phyloP scores from a whole-genome alignment of 2,797 vertebrate species.

The Brachyrhaphis roseni region DNA sequence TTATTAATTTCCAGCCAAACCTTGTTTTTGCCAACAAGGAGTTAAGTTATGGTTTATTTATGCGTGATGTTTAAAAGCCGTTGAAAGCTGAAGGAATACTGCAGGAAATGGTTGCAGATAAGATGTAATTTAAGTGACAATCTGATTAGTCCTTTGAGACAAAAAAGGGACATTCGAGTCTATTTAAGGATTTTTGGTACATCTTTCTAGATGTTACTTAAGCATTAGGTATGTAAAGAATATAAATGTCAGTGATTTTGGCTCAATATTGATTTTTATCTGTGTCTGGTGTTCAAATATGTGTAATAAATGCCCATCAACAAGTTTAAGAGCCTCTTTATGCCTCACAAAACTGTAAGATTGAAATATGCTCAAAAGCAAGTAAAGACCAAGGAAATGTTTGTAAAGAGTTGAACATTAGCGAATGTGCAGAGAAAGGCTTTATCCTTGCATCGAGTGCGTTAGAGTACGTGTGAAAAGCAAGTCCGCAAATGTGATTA shows the following conservation, averaged over 20 bases:
- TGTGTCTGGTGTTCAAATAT: not conserved
- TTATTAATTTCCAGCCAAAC: not conserved
- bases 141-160: not conserved
- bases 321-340: not conserved
- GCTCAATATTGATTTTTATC: not conserved
- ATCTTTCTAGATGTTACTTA: not conserved
- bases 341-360: not conserved
- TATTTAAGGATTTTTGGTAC: not conserved
- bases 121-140: not conserved
- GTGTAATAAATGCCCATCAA: not conserved
- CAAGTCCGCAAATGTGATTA: conserved; percentile 47
- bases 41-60: not conserved
- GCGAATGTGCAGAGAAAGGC: conserved; percentile 34
- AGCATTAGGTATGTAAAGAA: not conserved
- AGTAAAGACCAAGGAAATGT: not conserved
- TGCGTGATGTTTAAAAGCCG: not conserved
- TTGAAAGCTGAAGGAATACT: not conserved
- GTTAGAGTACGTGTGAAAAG: conserved; percentile 33
- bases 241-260: not conserved
- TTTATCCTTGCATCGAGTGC: conserved; percentile 20
- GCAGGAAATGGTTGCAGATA: not conserved
- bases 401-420: conserved; percentile 43
- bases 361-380: not conserved
- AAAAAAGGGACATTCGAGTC: not conserved
- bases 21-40: not conserved